Evolutionary conservation across 2,797 vertebrate genomes (phyloP), one percentile per base, ranked within the genome.

Genomic region (Poeciliopsis infans): DNA sequence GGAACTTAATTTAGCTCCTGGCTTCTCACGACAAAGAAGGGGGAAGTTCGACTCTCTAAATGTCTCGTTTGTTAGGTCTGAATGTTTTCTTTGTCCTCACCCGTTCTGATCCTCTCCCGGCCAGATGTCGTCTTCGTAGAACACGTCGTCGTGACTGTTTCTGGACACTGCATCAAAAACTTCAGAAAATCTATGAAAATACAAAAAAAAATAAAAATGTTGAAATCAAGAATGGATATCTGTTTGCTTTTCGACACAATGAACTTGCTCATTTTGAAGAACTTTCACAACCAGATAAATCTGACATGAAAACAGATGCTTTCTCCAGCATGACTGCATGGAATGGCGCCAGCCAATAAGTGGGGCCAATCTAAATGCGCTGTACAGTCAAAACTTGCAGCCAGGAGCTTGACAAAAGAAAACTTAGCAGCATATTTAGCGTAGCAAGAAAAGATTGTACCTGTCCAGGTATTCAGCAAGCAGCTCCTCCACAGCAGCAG

Each of bases 81-180:
- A 49, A 23, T 4, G 18, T 25, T 4, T 59, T 45, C 1, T 11
- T 83, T 13, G 33, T 0, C 61, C 74, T 91, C 94, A 99, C 98
- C 98, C 97, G 46, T 97, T 98, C 85, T 97, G 97, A 82, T 98
- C 96, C 83, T 96, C 96, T 89, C 95, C 96, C 55, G 98, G 96
- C 98, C 98, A 99, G 92, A 99, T 96, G 84, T 99, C 98, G 81
- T 99, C 98, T 92, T 99, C 98, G 45, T 98, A 99, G 93, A 99
- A 99, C 68, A 98, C 94, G 83, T 99, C 98, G 79, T 99, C 98
- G 28, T 99, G 97, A 85, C 96, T 97, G 83, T 98, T 97, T 93
- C 97, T 97, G 82, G 97, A 95, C 89, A 99, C 95, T 0, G 92
- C 92, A 89, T 92, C 92, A 83, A 99, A 99, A 0, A 99, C 96